Evolutionary conservation across 1,140 invertebrate genomes (phyloP).

Genomic region (Musca domestica): DNA sequence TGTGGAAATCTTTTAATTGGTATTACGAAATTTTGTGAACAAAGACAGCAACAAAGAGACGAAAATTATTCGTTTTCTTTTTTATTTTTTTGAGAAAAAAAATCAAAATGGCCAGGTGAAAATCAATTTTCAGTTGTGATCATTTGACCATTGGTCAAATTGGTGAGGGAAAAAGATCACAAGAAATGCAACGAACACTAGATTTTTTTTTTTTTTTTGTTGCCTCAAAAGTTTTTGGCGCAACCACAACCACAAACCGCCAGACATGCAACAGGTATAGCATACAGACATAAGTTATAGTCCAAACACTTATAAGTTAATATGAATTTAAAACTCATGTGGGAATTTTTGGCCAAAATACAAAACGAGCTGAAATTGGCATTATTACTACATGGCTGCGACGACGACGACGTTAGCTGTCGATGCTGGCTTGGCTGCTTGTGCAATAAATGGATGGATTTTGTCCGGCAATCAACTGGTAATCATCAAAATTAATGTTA

Average conservation of each 20-base stretch:
- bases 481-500: conserved; percentile 1
- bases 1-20: conserved; percentile 21
- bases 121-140: conserved; percentile 5
- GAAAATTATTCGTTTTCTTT: background rate
- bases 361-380: background rate
- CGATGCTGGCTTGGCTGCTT: background rate
- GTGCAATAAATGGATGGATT: conserved; percentile 4
- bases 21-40: conserved; percentile 5
- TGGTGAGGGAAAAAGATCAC: no score
- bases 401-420: background rate
- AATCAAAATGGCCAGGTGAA: background rate
- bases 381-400: no score
- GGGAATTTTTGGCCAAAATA: conserved; percentile 7
- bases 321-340: conserved; percentile 14
- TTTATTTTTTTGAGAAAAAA: no score
- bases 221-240: no score
- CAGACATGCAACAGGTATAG: no score
- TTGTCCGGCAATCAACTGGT: conserved; percentile 14
- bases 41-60: background rate
- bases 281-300: conserved; percentile 5
- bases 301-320: conserved; percentile 20
- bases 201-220: no score
- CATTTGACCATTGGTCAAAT: background rate
- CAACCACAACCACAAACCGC: no score
- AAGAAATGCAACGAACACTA: no score